Conservation (phyloP, 1,140 invertebrate genomes). For the Reticulitermes speratus region DNA sequence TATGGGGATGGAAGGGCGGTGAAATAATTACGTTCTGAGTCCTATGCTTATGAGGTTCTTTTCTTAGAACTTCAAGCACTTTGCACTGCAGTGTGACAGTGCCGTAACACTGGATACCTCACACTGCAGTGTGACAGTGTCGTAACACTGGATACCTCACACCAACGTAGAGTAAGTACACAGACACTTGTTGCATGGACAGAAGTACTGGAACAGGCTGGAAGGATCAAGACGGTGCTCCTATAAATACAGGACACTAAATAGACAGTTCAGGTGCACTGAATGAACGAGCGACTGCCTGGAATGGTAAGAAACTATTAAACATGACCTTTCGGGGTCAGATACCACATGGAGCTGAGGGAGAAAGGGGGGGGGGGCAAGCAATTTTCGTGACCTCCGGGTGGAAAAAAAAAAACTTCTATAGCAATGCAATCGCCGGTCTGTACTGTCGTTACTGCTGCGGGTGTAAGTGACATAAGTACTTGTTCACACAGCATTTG, state of each 20-base stretch:
- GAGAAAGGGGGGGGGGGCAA: neutral
- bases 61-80: too few species aligned
- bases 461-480: neutral
- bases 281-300: neutral
- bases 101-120: neutral
- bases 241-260: neutral
- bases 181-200: neutral
- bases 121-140: too few species aligned
- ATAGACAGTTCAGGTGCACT: neutral
- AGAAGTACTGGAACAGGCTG: neutral
- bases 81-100: too few species aligned
- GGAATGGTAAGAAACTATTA: conserved; percentile 11
- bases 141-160: neutral
- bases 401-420: neutral
- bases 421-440: neutral
- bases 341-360: neutral
- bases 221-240: neutral
- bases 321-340: neutral
- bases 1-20: too few species aligned
- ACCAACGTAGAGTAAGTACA: neutral
- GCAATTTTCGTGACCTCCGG: conserved; percentile 8
- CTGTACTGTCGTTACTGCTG: neutral
- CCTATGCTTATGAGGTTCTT: too few species aligned
- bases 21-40: too few species aligned
- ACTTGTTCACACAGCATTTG: neutral